Evolutionary conservation across 2,888 invertebrate species (phyloP), one percentile per base, ranked within the genome.

Genomic region (Neoaliturus tenellus): DNA sequence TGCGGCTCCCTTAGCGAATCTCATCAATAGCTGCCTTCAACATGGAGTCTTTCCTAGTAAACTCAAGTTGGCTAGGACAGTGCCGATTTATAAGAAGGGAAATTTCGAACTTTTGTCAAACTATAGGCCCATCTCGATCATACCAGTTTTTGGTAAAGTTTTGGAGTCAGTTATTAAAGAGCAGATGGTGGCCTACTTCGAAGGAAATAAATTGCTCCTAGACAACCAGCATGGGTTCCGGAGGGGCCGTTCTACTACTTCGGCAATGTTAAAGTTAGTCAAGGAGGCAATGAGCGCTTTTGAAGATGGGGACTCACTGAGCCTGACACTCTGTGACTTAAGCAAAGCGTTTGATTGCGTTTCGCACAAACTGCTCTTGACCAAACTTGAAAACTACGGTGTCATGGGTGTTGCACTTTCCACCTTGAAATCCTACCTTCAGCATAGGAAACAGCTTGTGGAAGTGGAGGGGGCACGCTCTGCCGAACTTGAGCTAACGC

Each of bases 311-410:
- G 58, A 80, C 1, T 55, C 80, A 12, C 12, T 80, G 33, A n/a
- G 31, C 5, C 2, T 80, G 23, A 58, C 25, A 31, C n/a, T 80
- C 1, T 80, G 80, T 31, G 80, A 80, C 58, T 20, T 80, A 2
- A 80, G 33, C 12, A 80, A 80, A 33, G 80, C 80, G 14, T 80
- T 80, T 25, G 80, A 80, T 31, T 80, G 51, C 8, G 17, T 55
- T 5, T 80, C 80, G 10, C 80, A 58, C 23, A 23, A 58, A 1
- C 8, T 80, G 5, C 14, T 55, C 0, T 31, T 58, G 48, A 23
- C 0, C 0, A 48, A 78, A 28, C 3, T 78, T 1, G 28, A 44
- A 25, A 14, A 78, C 2, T 78, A 44, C 28, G 78, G 41, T n/a
- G n/a, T n/a, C n/a, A n/a, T n/a, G n/a, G n/a, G 28, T 48, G 23